A percentile compares a stretch with the other conserved stretches of the same genome.
phyloP scores from a whole-genome alignment of 2,797 vertebrate genomes.

The Rhinatrema bivittatum region DNA sequence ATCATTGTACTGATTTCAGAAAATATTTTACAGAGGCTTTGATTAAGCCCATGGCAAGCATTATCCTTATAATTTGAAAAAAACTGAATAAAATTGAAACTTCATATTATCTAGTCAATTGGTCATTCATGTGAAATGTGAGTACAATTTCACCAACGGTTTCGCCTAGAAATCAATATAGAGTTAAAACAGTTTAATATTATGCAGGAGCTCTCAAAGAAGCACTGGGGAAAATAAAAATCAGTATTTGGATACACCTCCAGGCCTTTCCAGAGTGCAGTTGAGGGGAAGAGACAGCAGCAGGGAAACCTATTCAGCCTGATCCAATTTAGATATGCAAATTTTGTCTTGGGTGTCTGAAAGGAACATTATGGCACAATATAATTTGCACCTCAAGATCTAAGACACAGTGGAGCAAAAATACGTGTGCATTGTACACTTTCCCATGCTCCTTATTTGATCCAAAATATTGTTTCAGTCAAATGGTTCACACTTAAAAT shows the following conservation, averaged over 20 bases:
- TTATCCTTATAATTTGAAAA: slow-evolving; percentile 7
- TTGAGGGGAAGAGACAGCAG: slow-evolving; percentile 40
- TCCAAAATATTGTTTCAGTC: slow-evolving; percentile 12
- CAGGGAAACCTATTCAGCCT: slow-evolving; percentile 60
- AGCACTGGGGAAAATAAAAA: slow-evolving; percentile 36
- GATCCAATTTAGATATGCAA: slow-evolving; percentile 91
- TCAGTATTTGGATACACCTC: slow-evolving; percentile 44
- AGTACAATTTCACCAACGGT: slow-evolving; percentile 16
- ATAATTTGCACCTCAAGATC: slow-evolving; percentile 55
- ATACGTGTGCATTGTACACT: slow-evolving; percentile 43
- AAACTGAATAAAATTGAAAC: slow-evolving; percentile 23
- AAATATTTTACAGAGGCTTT: neutral
- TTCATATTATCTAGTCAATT: slow-evolving; percentile 23
- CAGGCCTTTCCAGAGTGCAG: slow-evolving; percentile 35
- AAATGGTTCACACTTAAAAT: slow-evolving; percentile 20
- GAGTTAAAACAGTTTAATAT: too few relatives aligned
- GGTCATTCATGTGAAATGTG: slow-evolving; percentile 1
- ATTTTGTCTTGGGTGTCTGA: slow-evolving; percentile 58
- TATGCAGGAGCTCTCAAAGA: slow-evolving; percentile 36
- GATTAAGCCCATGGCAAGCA: slow-evolving; percentile 6
- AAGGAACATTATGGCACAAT: slow-evolving; percentile 49
- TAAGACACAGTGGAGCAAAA: slow-evolving; percentile 57
- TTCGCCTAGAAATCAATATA: slow-evolving; percentile 27
- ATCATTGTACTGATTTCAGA: neutral
- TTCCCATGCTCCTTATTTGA: slow-evolving; percentile 19